Evolutionary conservation across 2,888 invertebrate species (phyloP).

Genomic region (Vannuccia rotundouncinata): DNA sequence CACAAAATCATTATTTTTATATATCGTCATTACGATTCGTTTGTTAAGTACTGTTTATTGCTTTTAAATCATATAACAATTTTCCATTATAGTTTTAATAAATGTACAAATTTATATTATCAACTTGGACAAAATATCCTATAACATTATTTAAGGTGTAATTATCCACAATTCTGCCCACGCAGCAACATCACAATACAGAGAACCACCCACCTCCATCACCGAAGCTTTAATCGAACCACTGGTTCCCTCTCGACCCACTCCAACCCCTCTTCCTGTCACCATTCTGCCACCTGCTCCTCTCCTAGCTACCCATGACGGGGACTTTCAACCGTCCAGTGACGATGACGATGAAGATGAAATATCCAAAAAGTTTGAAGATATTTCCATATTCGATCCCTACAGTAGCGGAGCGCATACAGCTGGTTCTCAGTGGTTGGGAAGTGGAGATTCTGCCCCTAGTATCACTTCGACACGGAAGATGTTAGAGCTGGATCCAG

Average conservation of each 20-base stretch:
- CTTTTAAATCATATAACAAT: too few species aligned
- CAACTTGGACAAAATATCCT: too few species aligned
- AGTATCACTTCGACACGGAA: background rate
- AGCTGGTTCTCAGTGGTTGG: background rate
- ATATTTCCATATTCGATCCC: background rate
- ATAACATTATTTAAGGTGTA: too few species aligned
- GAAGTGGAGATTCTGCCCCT: background rate
- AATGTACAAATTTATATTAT: too few species aligned
- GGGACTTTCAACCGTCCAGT: background rate
- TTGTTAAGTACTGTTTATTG: too few species aligned
- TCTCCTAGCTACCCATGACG: background rate
- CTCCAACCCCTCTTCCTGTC: background rate
- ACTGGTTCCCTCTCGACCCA: background rate
- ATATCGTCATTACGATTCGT: too few species aligned
- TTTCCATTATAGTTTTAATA: too few species aligned
- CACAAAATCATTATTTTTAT: too few species aligned
- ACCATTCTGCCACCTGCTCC: slow-evolving; percentile 41
- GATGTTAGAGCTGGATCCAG: background rate
- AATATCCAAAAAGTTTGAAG: background rate
- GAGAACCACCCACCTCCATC: too few species aligned
- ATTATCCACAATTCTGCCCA: too few species aligned
- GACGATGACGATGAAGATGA: background rate
- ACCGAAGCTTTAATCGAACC: background rate
- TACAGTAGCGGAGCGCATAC: background rate
- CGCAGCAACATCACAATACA: too few species aligned